These are phyloP conservation scores for Callospermophilus lateralis DNA, from an alignment of 2,113 vertebrate genomes.

Conservation along the genomic window DNA sequence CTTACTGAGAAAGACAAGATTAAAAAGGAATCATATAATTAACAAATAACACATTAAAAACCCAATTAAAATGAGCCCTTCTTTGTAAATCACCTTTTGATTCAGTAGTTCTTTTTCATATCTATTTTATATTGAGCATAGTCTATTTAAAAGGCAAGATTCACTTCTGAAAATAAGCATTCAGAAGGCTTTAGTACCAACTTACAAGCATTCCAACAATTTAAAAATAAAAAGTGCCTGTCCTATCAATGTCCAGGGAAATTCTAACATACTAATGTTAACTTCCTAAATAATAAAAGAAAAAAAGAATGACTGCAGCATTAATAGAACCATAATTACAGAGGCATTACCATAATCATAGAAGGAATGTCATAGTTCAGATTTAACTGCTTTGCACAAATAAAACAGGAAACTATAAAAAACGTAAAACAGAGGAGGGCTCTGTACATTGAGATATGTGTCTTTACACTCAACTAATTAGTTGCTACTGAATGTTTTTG, in stretches of 20 bases:
- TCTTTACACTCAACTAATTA: conserved; percentile 88
- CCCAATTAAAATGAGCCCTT: conserved; percentile 13
- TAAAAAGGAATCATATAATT: conserved; percentile 15
- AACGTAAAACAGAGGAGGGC: conserved; percentile 76
- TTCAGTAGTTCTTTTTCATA: conserved; percentile 40
- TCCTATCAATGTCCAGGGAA: background rate
- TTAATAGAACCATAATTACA: conserved; percentile 66
- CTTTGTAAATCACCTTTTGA: conserved; percentile 7
- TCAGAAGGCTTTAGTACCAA: background rate
- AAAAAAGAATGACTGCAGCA: background rate
- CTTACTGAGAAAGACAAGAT: background rate
- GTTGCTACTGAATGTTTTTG: conserved; percentile 84
- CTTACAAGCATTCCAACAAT: background rate
- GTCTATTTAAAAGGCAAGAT: conserved; percentile 21
- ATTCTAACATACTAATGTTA: conserved; percentile 30
- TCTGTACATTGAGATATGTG: conserved; percentile 76
- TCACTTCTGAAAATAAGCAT: background rate
- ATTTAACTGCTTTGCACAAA: conserved; percentile 65
- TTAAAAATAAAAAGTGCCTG: conserved; percentile 52
- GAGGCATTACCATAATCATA: background rate
- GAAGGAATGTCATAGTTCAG: conserved; percentile 61
- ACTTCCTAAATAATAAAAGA: background rate
- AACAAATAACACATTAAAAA: conserved; percentile 43
- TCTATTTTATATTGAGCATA: background rate
- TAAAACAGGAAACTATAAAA: conserved; percentile 75